phyloP scores from a whole-genome alignment of 2,113 vertebrate species.

The Patagioenas fasciata region DNA sequence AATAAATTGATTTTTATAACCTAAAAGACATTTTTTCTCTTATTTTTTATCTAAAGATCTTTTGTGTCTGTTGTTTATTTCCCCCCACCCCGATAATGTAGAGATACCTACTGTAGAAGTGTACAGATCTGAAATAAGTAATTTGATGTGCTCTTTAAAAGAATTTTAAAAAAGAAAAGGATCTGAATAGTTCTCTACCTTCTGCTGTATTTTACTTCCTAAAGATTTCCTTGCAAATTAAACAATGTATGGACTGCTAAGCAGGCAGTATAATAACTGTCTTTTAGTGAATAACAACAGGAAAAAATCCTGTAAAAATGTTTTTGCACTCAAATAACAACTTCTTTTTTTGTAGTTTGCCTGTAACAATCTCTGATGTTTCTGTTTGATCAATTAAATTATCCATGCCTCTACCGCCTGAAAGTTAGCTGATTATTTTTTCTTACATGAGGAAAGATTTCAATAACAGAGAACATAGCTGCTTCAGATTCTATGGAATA shows the following conservation, averaged over 20 bases:
- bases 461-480: background rate
- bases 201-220: background rate
- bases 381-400: background rate
- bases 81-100: rapidly evolving
- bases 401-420: background rate
- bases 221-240: background rate
- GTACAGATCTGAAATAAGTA: background rate
- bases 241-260: background rate
- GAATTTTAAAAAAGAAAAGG: background rate
- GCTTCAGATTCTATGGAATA: background rate
- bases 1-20: background rate
- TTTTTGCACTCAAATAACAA: background rate
- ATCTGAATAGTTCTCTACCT: background rate
- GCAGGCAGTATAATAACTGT: background rate
- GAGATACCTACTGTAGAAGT: background rate
- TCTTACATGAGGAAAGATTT: background rate
- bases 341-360: background rate
- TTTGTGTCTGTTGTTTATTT: background rate
- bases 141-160: background rate
- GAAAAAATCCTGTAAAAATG: background rate
- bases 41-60: background rate
- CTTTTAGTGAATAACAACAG: background rate
- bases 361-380: background rate
- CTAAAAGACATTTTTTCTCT: background rate
- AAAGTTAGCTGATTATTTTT: background rate